phyloP scores from a whole-genome alignment of 2,113 vertebrate species.

The Ancistrus triradiatus region DNA sequence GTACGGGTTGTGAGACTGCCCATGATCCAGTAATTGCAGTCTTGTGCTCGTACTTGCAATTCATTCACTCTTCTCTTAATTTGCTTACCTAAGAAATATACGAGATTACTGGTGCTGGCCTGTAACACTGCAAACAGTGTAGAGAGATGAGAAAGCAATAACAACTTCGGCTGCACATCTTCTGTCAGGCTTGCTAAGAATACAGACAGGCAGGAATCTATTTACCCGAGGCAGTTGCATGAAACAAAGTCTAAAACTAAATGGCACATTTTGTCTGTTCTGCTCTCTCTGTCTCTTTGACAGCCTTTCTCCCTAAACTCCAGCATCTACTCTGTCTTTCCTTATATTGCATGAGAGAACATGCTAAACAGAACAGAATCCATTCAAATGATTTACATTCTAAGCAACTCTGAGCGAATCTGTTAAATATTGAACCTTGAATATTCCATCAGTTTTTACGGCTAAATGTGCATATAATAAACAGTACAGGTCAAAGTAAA shows the following conservation, averaged over 20 bases:
- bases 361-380: no score
- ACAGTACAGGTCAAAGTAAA: no score
- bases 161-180: slow-evolving; percentile 30
- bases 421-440: no score
- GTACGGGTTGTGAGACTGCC: no score
- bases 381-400: no score
- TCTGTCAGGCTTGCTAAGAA: slow-evolving; percentile 14
- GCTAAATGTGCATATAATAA: no score
- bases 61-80: slow-evolving; percentile 11
- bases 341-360: no score
- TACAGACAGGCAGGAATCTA: slow-evolving; percentile 18
- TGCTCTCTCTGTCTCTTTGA: neutral
- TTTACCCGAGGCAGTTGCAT: slow-evolving; percentile 25
- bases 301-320: neutral
- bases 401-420: no score
- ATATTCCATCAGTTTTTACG: no score
- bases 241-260: neutral
- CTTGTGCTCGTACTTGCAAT: slow-evolving; percentile 10
- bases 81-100: slow-evolving; percentile 40
- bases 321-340: no score
- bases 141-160: slow-evolving; percentile 55
- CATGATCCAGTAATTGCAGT: no score
- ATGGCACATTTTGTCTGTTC: neutral
- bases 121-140: slow-evolving; percentile 41
- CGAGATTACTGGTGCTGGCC: slow-evolving; percentile 45